Evolutionary conservation across 2,888 invertebrate species (phyloP).

Genomic region (Iselma pallidipennis): DNA sequence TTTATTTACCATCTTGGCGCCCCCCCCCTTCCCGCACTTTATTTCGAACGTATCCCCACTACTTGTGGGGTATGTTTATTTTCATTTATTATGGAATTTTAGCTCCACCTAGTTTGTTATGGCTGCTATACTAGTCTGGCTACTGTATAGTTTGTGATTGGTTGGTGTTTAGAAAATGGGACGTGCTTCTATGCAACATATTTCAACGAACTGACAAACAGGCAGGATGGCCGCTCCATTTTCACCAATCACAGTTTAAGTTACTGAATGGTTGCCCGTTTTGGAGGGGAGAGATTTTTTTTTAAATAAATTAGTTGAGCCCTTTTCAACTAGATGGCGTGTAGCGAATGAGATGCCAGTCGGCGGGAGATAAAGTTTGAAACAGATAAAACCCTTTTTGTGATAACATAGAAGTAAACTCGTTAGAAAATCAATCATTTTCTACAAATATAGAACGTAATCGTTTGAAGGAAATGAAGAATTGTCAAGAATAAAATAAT

Average conservation of each 20-base stretch:
- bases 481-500: too few species aligned
- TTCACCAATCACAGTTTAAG: conserved; percentile 54
- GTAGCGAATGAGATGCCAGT: not conserved
- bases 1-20: conserved; percentile 25
- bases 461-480: too few species aligned
- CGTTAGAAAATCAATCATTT: not conserved
- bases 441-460: too few species aligned
- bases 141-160: conserved; percentile 43
- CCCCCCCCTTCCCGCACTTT: conserved; percentile 21
- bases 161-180: conserved; percentile 44
- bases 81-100: conserved; percentile 31
- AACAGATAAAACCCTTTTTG: not conserved
- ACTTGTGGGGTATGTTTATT: conserved; percentile 15
- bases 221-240: conserved; percentile 58
- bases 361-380: conserved; percentile 14
- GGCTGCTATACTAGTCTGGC: conserved; percentile 44
- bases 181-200: conserved; percentile 46
- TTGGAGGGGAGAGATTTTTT: too few species aligned
- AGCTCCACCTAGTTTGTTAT: conserved; percentile 52
- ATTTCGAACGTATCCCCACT: conserved; percentile 20
- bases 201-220: conserved; percentile 50
- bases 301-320: conserved; percentile 26
- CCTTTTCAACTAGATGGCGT: conserved; percentile 42
- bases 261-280: conserved; percentile 40
- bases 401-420: not conserved